Base-by-base conservation (phyloP, 2,113 vertebrate genomes). In the Erinaceus europaeus region DNA sequence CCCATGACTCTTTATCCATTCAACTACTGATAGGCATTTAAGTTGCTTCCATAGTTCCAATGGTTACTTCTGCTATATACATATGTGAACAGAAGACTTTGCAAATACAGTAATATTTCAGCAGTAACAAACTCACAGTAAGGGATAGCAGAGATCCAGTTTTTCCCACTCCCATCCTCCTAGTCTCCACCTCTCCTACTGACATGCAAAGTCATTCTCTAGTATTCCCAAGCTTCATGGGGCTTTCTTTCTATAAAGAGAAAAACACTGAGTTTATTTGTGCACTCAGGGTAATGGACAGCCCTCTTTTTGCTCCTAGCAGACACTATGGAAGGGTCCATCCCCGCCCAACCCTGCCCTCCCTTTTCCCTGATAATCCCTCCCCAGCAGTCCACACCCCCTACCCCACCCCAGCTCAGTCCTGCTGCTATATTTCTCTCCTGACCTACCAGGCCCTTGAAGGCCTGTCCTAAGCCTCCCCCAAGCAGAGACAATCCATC, bases 401-500 rank as follows among this genome's bases (percentile, higher is more conserved):
- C 78, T 27, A 78, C 53, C 48, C 65, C 82, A 52, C 74, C 76
- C 91, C 94, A 94, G 85, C 90, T 91, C 85, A 88, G 90, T 73
- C 93, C 81, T 86, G 85, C 91, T 86, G 92, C 94, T 86, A 90
- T 95, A 83, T 93, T 92, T 86, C 86, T 94, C 92, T 94, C 90
- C 92, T 95, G 82, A 92, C 93, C 93, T 95, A 86, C 90, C 93
- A 94, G 88, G 75, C n/a, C 94, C 88, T 83, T 86, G 72, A 94
- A 92, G 59, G 90, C 91, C 93, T 10, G 2, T 89, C 89, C 93
- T 94, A 94, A 94, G 91, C 94, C 89, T 94, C 78, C 91, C 91
- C 93, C 89, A 90, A 91, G 90, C 93, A 95, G 87, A 94, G 91
- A 96, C 95, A 93, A 95, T 96, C 93, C 94, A 96, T 96, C 95